Percentiles rank a stretch among this genome's conserved stretches.
Conservation (phyloP, 37 sponge, comb jelly and placozoan genomes). For the Oscarella lobularis region DNA sequence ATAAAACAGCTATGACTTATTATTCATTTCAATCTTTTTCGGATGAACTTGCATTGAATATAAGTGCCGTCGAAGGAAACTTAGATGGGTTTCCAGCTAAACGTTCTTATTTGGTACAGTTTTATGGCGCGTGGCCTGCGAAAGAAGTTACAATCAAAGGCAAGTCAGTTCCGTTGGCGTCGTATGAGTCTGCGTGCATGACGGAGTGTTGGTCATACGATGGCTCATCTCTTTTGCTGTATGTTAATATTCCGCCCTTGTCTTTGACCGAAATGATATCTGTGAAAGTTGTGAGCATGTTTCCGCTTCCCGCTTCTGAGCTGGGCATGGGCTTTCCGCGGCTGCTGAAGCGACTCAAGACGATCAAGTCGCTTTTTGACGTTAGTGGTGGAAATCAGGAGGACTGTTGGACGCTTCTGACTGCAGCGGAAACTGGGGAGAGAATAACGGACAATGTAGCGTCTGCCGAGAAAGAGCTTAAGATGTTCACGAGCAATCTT, state of each 20-base stretch:
- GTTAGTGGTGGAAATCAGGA: constrained; percentile 26
- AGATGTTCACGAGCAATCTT: background rate
- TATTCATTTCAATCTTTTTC: no score
- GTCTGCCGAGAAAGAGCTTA: background rate
- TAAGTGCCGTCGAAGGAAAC: background rate
- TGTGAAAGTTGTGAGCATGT: constrained; percentile 7
- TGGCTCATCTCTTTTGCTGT: no score
- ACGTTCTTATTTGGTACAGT: background rate
- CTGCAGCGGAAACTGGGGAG: constrained; percentile 31
- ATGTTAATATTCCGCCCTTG: no score
- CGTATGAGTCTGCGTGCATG: background rate
- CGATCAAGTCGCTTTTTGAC: constrained; percentile 30
- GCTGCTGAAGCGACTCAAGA: constrained; percentile 9
- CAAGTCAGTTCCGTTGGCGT: background rate
- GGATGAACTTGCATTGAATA: no score
- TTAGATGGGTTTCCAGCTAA: background rate
- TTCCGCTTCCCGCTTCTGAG: constrained; percentile 3
- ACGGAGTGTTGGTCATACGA: background rate
- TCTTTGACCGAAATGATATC: background rate
- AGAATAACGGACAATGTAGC: constrained; percentile 28
- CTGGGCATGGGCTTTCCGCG: constrained; percentile 19
- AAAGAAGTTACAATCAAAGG: background rate
- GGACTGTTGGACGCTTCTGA: constrained; percentile 32
- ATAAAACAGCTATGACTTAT: no score
- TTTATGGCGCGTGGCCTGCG: background rate